Conservation (phyloP, 2,113 vertebrate genomes). For the Xenopus laevis region DNA sequence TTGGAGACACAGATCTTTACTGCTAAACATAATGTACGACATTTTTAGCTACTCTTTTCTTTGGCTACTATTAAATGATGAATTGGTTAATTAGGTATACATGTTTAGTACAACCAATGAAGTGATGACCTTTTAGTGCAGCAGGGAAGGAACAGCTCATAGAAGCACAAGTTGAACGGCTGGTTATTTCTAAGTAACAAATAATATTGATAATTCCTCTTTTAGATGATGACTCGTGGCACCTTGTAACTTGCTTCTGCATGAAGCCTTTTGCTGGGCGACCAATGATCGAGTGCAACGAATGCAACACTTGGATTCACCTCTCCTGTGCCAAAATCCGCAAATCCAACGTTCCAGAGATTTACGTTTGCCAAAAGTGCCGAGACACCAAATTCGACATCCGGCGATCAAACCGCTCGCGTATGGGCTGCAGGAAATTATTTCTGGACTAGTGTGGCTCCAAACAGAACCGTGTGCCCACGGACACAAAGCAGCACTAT, state of each 20-base stretch:
- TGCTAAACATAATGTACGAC: no score
- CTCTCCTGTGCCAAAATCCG: slow-evolving; percentile 96
- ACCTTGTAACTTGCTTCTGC: slow-evolving; percentile 97
- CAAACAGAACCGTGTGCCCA: background rate
- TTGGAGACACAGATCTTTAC: no score
- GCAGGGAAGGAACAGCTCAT: no score
- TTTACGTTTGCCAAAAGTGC: slow-evolving; percentile 94
- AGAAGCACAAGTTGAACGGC: no score
- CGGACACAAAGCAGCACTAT: background rate
- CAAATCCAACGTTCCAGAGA: slow-evolving; percentile 93
- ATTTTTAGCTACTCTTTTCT: no score
- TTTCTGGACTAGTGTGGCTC: slow-evolving; percentile 78
- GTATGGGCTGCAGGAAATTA: slow-evolving; percentile 82
- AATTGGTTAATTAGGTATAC: no score
- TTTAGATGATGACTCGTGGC: slow-evolving; percentile 94
- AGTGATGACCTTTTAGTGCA: no score
- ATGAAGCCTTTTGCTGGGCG: slow-evolving; percentile 95
- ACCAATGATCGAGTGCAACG: slow-evolving; percentile 96
- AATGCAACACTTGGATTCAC: slow-evolving; percentile 96
- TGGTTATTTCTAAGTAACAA: no score
- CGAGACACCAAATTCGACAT: slow-evolving; percentile 86
- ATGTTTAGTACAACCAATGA: no score
- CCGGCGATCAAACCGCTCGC: slow-evolving; percentile 91
- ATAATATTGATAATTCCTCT: slow-evolving; percentile 1
- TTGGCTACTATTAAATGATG: no score